A percentile compares a stretch with the other conserved stretches of the same genome.
phyloP scores from a whole-genome alignment of 2,888 invertebrate genomes.

The Drosophila nr. perissopoda region DNA sequence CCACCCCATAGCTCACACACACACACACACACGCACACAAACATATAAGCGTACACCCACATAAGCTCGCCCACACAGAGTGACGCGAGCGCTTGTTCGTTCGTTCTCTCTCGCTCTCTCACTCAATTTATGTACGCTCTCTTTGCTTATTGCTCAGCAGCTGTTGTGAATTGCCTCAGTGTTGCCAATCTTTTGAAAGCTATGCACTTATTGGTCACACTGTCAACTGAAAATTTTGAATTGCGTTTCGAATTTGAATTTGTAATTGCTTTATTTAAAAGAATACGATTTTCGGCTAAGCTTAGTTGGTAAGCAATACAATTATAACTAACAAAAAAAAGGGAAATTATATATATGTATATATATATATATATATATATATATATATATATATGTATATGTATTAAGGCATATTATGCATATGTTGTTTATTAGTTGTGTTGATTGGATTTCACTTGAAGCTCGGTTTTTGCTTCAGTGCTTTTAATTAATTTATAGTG shows the following conservation, averaged over 20 bases:
- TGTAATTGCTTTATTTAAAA: conserved; percentile 66
- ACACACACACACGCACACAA: conserved; percentile 4
- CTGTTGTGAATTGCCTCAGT: conserved; percentile 26
- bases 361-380: conserved; percentile 7
- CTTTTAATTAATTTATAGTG: conserved; percentile 61
- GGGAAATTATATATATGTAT: conserved; percentile 8
- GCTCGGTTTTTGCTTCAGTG: conserved; percentile 15
- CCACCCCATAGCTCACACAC: conserved; percentile 25
- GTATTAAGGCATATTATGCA: conserved; percentile 28
- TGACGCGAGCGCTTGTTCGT: conserved; percentile 40
- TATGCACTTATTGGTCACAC: conserved; percentile 25
- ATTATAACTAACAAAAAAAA: conserved; percentile 59
- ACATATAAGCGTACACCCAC: conserved; percentile 10
- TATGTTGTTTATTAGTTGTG: conserved; percentile 18
- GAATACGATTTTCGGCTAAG: conserved; percentile 58
- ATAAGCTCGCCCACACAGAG: conserved; percentile 50
- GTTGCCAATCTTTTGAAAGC: conserved; percentile 13
- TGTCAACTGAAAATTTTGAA: conserved; percentile 4
- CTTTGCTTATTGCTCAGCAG: conserved; percentile 46
- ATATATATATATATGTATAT: conserved; percentile 21
- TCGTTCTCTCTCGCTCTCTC: neutral
- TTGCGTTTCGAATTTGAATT: conserved; percentile 23
- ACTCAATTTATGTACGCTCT: conserved; percentile 8
- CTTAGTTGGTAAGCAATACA: conserved; percentile 39
- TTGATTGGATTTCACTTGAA: conserved; percentile 16